phyloP scores from a whole-genome alignment of 2,888 invertebrate genomes.

The Plebejus melissa region DNA sequence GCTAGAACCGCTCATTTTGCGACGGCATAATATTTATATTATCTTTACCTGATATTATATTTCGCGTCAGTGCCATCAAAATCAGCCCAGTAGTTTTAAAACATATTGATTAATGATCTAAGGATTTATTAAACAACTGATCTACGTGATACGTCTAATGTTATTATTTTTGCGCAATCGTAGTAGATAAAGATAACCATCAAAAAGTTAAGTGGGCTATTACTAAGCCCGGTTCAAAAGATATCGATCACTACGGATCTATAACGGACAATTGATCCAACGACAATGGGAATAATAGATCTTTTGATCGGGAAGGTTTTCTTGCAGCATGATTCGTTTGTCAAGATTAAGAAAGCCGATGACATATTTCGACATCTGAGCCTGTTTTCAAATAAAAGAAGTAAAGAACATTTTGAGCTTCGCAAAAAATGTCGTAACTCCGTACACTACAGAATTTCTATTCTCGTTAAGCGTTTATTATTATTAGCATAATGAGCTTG shows the following conservation, averaged over 20 bases:
- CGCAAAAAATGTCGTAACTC: neutral
- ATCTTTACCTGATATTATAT: no score
- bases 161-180: neutral
- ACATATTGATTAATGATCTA: no score
- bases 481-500: neutral
- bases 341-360: slow-evolving; percentile 14
- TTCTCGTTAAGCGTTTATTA: no score
- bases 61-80: no score
- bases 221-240: slow-evolving; percentile 15
- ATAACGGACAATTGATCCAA: slow-evolving; percentile 10
- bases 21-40: no score
- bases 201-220: slow-evolving; percentile 9
- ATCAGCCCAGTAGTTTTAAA: no score
- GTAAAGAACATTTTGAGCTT: neutral
- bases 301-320: neutral
- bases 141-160: neutral
- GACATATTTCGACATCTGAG: slow-evolving; percentile 1
- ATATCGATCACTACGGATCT: slow-evolving; percentile 14
- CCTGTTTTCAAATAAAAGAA: neutral
- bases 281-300: neutral
- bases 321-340: neutral
- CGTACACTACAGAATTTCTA: no score
- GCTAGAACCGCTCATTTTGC: no score
- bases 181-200: neutral
- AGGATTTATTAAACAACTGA: neutral